Base-by-base conservation (phyloP, 2,888 invertebrate species). In the Hanleya hanleyi region DNA sequence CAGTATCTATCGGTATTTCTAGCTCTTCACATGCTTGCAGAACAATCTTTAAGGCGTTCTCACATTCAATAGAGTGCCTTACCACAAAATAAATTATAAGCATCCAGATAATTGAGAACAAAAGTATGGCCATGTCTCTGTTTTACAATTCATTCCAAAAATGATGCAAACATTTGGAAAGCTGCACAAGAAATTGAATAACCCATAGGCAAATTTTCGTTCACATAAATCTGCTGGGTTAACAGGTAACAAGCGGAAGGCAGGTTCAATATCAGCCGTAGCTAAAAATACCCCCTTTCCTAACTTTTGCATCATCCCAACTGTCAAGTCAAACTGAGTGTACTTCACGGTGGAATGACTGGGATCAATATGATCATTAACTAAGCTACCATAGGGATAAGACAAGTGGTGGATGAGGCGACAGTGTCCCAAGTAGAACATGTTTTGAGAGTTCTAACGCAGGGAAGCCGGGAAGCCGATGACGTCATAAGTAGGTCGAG, bases 151-250 rank as follows among this genome's bases (percentile, higher is more conserved):
- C 62, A 69, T 37, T 76, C 74, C 18, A 77, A 37, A 64, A 79
- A 79, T 12, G 70, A 47, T 18, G 76, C 50, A 73, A 77, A 77
- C 66, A 64, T 75, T 61, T 80, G 73, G 71, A 78, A 80, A 0
- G 62, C 37, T 5, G 33, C 29, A 61, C 77, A 77, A 6, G 68
- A 71, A 9, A 77, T 67, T 1, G 67, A 70, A 33, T 67, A 67
- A 1, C 74, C 80, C 33, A 80, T 70, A 4, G 76, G 74, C 1
- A 79, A 33, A 18, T 47, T 41, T 38, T 71, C 73, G 50, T 76
- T 73, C n/a, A 69, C 32, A 70, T 61, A 72, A 65, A 51, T 75
- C 4, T n/a, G n/a, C n/a, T n/a, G n/a, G n/a, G n/a, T n/a, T n/a
- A n/a, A n/a, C n/a, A n/a, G n/a, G n/a, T n/a, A 77, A 33, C 1